Base-by-base conservation (phyloP, 2,888 invertebrate genomes). In the Trachelus tabidus region DNA sequence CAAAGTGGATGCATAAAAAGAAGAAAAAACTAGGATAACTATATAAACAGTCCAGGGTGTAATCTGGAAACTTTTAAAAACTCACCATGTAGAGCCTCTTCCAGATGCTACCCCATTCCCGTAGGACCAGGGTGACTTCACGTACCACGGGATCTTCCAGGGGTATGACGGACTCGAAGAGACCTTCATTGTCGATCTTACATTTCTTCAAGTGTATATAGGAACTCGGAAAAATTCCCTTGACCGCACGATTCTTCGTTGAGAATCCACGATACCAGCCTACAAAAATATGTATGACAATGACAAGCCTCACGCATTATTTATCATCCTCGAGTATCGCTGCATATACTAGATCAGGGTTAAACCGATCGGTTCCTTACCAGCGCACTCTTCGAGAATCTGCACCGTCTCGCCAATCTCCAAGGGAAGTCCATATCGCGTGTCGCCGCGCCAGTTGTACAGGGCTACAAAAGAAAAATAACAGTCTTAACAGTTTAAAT, bases 81-180 rank as follows among this genome's bases (percentile, higher is more conserved):
- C 95, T 92, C 92, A 98, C 98, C 94, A 98, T 96, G 93, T 96
- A 98, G 73, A 98, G 94, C 85, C 95, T 95, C 90, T 98, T 98
- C 98, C 98, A 98, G 83, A 97, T 95, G 83, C 96, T 94, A 30
- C 96, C 96, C 98, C 98, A 98, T 94, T 98, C 98, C 89, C 98
- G 93, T 73, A 98, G 93, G 0, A 98, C 98, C 82, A 97, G 95
- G 0, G 97, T 97, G 77, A 98, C 97, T 92, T 98, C 98, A 76
- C 96, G 94, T 1, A 98, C 97, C n/a, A 98, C 95, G 0, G 97
- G 95, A 92, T 98, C 98, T 87, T 97, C 97, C 85, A 97, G 93
- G 23, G 97, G 94, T 79, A 94, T 93, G 12, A 95, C 94, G 75
- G 94, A 94, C 90, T 95, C 95, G 90, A 94, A 94, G 71, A 94